phyloP scores from a whole-genome alignment of 2,113 vertebrate species.

The Sinocyclocheilus anophthalmus region DNA sequence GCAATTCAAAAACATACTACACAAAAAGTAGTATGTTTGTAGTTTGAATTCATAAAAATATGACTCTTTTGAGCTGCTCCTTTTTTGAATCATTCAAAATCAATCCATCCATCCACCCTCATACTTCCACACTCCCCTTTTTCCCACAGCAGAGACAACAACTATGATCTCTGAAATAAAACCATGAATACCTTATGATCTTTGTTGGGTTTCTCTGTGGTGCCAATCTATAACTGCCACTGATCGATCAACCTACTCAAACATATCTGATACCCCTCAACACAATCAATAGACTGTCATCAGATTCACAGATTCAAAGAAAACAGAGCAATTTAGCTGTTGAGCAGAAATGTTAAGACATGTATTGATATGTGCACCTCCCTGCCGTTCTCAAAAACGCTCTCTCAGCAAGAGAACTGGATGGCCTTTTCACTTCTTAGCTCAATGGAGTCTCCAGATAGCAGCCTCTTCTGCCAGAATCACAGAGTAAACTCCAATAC shows the following conservation, averaged over 20 bases:
- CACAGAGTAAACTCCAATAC: not conserved
- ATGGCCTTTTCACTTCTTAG: conserved; percentile 2
- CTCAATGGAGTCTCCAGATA: conserved; percentile 39
- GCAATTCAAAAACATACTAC: no score
- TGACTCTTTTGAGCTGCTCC: no score
- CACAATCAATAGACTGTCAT: conserved; percentile 23
- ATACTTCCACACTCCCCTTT: no score
- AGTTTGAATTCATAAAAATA: no score
- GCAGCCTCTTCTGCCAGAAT: conserved; percentile 14
- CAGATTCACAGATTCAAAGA: conserved; percentile 11
- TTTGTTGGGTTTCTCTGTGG: not conserved
- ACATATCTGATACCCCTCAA: conserved; percentile 8
- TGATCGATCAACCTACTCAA: not conserved
- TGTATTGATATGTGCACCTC: not conserved
- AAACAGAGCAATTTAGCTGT: conserved; percentile 27
- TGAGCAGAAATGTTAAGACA: conserved; percentile 3
- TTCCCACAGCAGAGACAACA: not conserved
- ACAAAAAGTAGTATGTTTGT: no score
- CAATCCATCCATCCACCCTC: no score
- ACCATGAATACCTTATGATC: not conserved
- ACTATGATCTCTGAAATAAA: not conserved
- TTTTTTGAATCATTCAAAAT: no score
- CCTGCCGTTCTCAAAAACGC: not conserved
- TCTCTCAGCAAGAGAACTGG: conserved; percentile 14
- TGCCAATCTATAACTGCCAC: not conserved